Evolutionary conservation across 2,797 vertebrate species (phyloP).

Genomic region (Ibycter americanus): DNA sequence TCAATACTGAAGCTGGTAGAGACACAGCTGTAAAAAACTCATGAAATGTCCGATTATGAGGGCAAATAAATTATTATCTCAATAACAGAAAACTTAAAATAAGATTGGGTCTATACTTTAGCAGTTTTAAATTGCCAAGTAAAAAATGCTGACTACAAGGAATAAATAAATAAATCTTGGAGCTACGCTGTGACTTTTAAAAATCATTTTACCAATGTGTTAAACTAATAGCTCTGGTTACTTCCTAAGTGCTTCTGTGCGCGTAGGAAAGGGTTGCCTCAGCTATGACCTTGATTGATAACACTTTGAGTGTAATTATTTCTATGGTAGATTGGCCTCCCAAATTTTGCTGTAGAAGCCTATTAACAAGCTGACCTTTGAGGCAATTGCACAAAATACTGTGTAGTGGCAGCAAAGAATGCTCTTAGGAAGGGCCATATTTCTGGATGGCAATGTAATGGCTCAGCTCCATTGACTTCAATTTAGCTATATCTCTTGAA

Average conservation of each 20-base stretch:
- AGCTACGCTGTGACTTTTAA: neutral
- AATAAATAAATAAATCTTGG: neutral
- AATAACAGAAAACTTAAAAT: neutral
- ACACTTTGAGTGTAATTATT: neutral
- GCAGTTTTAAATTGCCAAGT: neutral
- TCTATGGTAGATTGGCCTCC: neutral
- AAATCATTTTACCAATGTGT: neutral
- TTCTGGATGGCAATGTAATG: neutral
- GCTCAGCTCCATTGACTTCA: neutral
- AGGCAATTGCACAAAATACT: neutral
- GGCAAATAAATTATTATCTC: neutral
- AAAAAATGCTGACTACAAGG: neutral
- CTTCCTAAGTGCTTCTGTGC: neutral
- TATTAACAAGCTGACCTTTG: neutral
- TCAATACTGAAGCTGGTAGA: neutral
- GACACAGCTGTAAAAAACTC: slow-evolving; percentile 17
- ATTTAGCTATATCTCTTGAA: slow-evolving; percentile 47
- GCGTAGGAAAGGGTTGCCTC: neutral
- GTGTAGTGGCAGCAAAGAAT: neutral
- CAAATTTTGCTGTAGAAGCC: neutral
- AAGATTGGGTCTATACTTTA: neutral
- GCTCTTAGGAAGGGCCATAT: neutral
- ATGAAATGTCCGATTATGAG: neutral
- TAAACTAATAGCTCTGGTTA: neutral
- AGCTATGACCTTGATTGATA: neutral